phyloP scores from a whole-genome alignment of 2,888 invertebrate species.

The Lithophane ornitopus region DNA sequence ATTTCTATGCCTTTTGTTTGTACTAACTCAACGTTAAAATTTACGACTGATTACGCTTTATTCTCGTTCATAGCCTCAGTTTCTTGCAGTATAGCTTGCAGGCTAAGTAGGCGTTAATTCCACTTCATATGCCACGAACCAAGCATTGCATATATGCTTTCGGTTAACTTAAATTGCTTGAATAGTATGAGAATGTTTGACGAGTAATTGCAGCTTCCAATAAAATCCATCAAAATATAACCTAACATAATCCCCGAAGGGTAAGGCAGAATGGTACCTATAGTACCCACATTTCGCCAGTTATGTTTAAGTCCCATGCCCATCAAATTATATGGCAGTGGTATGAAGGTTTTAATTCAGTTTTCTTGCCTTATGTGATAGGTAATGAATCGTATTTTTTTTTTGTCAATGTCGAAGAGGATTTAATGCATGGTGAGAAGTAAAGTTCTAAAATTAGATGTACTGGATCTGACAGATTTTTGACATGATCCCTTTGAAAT shows the following conservation, averaged over 20 bases:
- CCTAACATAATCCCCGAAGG: no score
- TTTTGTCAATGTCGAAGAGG: background rate
- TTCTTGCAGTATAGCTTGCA: constrained; percentile 25
- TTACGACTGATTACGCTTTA: constrained; percentile 24
- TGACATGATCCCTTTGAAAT: background rate
- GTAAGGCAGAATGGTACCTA: no score
- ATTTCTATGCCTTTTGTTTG: constrained; percentile 4
- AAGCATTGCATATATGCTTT: constrained; percentile 35
- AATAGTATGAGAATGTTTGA: constrained; percentile 34
- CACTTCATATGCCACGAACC: constrained; percentile 38
- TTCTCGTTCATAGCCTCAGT: background rate
- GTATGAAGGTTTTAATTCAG: background rate
- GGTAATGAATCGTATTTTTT: background rate
- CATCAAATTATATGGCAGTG: constrained; percentile 9
- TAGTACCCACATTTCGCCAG: no score
- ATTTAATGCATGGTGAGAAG: background rate
- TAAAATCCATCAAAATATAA: constrained; percentile 14
- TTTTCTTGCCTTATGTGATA: background rate
- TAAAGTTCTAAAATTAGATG: background rate
- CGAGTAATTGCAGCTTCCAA: constrained; percentile 8
- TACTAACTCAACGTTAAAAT: constrained; percentile 17
- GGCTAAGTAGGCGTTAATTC: constrained; percentile 55
- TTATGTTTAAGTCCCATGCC: no score
- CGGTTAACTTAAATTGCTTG: constrained; percentile 35
- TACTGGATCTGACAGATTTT: background rate